Evolutionary conservation across 2,888 invertebrate genomes (phyloP).

Genomic region (Leucania comma): DNA sequence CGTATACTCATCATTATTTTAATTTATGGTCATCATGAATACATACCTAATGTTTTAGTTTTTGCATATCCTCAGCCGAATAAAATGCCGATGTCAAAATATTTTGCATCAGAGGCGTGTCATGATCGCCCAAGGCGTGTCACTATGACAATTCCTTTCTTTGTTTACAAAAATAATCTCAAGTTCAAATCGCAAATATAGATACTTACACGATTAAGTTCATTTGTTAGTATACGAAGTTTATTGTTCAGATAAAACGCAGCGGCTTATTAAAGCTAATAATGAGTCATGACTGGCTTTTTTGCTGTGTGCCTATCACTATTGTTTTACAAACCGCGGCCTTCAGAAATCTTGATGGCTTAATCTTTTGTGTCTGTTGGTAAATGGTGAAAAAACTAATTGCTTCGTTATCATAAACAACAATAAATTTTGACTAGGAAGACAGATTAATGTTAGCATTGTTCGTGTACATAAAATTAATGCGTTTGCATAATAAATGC

Average conservation of each 20-base stretch:
- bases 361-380: conserved; percentile 58
- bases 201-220: conserved; percentile 13
- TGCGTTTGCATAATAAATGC: not conserved
- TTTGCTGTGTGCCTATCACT: conserved; percentile 50
- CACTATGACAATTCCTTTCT: not conserved
- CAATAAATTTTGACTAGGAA: conserved; percentile 52
- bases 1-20: too few relatives aligned
- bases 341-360: conserved; percentile 56
- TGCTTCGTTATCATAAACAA: conserved; percentile 50
- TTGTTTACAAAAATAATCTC: not conserved
- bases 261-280: conserved; percentile 31
- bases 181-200: not conserved
- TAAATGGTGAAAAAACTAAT: conserved; percentile 58
- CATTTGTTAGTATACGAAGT: conserved; percentile 48
- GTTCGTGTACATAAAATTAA: conserved; percentile 7
- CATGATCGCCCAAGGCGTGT: too few relatives aligned
- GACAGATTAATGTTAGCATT: conserved; percentile 36
- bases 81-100: not conserved
- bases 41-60: too few relatives aligned
- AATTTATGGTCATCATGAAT: too few relatives aligned
- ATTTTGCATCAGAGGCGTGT: too few relatives aligned
- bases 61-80: not conserved
- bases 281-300: conserved; percentile 44
- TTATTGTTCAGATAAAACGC: conserved; percentile 36
- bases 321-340: conserved; percentile 58